A percentile compares a stretch with the other conserved stretches of the same genome.
phyloP scores from a whole-genome alignment of 2,888 invertebrate species.

The Drosophila robusta region DNA sequence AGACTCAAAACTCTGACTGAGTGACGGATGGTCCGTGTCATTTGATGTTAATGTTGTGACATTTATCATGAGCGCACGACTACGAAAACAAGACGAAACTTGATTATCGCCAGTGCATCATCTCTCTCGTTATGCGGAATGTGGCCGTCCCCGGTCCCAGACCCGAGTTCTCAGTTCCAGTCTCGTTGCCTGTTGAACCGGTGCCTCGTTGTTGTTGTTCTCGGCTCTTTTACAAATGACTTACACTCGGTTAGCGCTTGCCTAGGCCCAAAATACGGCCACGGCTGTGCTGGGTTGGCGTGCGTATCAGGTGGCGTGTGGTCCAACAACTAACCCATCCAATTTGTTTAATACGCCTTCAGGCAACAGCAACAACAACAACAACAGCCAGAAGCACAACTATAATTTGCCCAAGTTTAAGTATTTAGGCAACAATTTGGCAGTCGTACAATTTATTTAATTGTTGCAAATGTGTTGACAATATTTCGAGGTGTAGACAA shows the following conservation, averaged over 20 bases:
- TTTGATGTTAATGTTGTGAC: slow-evolving; percentile 85
- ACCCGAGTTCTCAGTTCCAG: slow-evolving; percentile 19
- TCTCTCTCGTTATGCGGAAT: slow-evolving; percentile 68
- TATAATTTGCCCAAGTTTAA: slow-evolving; percentile 54
- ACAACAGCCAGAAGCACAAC: slow-evolving; percentile 2
- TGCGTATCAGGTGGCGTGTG: slow-evolving; percentile 75
- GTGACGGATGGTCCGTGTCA: slow-evolving; percentile 85
- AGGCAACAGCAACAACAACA: slow-evolving; percentile 19
- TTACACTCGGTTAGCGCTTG: slow-evolving; percentile 65
- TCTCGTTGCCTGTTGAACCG: slow-evolving; percentile 29
- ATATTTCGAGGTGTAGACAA: slow-evolving; percentile 17
- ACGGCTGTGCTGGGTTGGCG: slow-evolving; percentile 39
- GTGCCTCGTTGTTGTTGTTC: slow-evolving; percentile 33
- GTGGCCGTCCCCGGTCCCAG: slow-evolving; percentile 51
- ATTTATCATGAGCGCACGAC: slow-evolving; percentile 84
- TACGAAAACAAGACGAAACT: slow-evolving; percentile 78
- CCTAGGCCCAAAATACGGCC: slow-evolving; percentile 32
- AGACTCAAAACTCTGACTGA: slow-evolving; percentile 76
- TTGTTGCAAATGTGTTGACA: slow-evolving; percentile 45
- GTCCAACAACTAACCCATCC: slow-evolving; percentile 55
- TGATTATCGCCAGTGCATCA: slow-evolving; percentile 81
- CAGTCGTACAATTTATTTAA: slow-evolving; percentile 27
- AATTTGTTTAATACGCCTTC: slow-evolving; percentile 53
- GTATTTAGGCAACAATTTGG: slow-evolving; percentile 61
- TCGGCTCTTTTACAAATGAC: slow-evolving; percentile 72